Evolutionary conservation across 2,888 invertebrate species (phyloP), one percentile per base, ranked within the genome.

Genomic region (Trissolcus brochymenae): DNA sequence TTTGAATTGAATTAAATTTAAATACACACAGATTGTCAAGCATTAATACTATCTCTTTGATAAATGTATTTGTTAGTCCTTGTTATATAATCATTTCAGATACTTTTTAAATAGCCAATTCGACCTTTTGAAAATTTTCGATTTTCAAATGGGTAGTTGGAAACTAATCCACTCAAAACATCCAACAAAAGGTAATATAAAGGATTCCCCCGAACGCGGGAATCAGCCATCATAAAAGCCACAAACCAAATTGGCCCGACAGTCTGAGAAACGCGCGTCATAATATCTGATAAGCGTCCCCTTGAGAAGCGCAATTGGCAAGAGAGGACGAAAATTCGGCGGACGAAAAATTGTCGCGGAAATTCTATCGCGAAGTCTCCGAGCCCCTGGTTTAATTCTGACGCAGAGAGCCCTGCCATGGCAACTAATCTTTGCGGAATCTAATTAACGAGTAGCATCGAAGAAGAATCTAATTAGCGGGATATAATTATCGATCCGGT

Each of bases 391-490:
- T 70, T 75, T 68, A 75, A 68, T 75, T 57, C 41, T n/a, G 14
- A 16, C 51, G 51, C 46, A 59, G 65, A 50, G 65, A 35, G 53
- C 13, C 56, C 55, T 19, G 29, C 49, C 68, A 41, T 43, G 70
- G 70, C 74, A 66, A 81, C 78, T 76, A 78, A 80, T 80, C 78
- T 67, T 62, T 16, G 64, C 62, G 72, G 73, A 78, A 81, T 80
- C 79, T 79, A 79, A 78, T 81, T 80, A 81, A 61, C 81, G 68
- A 71, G 76, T 72, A 66, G 77, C 73, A 75, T 78, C 72, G 72
- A 62, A 71, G 74, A 79, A 78, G 71, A 79, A 80, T 81, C 81
- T 80, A 80, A 79, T 81, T 81, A 80, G 77, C 72, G 55, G 65
- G 65, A 73, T 76, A 78, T 74, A 76, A 76, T 76, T 76, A 79